A percentile compares a stretch with the other conserved stretches of the same genome.
phyloP scores from a whole-genome alignment of 2,797 vertebrate species.

The Mergus octosetaceus region DNA sequence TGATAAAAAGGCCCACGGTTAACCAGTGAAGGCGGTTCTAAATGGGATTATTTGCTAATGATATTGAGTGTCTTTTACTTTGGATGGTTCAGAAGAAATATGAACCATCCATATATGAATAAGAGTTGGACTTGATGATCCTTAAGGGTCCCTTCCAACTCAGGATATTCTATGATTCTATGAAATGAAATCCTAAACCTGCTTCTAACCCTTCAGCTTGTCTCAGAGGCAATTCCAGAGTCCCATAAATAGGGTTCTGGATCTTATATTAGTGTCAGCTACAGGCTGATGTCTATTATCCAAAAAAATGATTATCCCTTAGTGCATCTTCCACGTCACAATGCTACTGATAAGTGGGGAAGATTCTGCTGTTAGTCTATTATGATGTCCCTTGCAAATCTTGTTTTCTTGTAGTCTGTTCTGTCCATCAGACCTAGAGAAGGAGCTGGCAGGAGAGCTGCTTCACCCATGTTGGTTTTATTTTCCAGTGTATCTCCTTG shows the following conservation, averaged over 20 bases:
- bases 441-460: slow-evolving; percentile 74
- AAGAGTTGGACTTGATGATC: too few species aligned
- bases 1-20: background rate
- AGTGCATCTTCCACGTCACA: background rate
- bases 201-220: background rate
- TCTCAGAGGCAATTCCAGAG: background rate
- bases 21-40: background rate
- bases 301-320: background rate
- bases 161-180: too few species aligned
- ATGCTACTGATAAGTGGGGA: background rate
- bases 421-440: slow-evolving; percentile 65
- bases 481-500: slow-evolving; percentile 81
- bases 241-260: background rate
- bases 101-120: too few species aligned
- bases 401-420: slow-evolving; percentile 60
- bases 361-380: background rate
- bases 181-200: background rate
- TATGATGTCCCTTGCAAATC: background rate
- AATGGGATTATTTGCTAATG: background rate
- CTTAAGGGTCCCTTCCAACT: too few species aligned
- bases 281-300: background rate
- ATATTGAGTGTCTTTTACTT: background rate
- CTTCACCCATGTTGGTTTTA: slow-evolving; percentile 75
- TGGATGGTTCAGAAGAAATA: background rate
- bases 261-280: accelerated